These are phyloP conservation scores for Microctonus aethiopoides DNA, from an alignment of 2,888 invertebrate species.

Conservation along the genomic window DNA sequence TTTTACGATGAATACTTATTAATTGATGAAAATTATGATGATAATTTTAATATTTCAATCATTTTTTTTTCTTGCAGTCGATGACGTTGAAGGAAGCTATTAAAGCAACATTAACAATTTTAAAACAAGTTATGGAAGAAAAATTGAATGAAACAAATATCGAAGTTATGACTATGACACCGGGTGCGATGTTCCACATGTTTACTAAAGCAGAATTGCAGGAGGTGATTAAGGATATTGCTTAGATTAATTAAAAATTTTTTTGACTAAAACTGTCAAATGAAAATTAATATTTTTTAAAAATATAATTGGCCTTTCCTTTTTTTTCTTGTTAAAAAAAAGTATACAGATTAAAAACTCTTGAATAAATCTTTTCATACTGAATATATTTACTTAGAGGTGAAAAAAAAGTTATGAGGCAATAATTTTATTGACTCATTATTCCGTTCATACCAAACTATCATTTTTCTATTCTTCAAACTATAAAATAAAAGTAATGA, in stretches of 20 bases:
- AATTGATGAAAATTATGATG: neutral
- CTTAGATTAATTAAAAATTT: constrained; percentile 65
- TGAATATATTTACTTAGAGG: neutral
- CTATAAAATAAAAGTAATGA: too few relatives aligned
- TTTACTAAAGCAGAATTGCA: constrained; percentile 90
- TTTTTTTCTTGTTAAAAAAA: neutral
- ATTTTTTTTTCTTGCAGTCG: constrained; percentile 70
- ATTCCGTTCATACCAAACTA: neutral
- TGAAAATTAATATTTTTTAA: neutral
- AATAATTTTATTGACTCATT: neutral
- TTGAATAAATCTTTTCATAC: constrained; percentile 26
- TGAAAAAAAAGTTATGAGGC: neutral
- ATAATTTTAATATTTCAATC: neutral
- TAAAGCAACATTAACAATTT: constrained; percentile 88
- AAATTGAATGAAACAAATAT: constrained; percentile 97
- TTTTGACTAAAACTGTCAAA: constrained; percentile 4
- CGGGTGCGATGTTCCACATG: constrained; percentile 86
- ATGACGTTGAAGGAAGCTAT: constrained; percentile 95
- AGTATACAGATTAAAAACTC: neutral
- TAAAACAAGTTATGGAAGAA: constrained; percentile 99
- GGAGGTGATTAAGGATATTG: constrained; percentile 83
- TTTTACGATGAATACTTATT: neutral
- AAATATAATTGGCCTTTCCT: neutral
- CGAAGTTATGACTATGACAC: constrained; percentile 95
- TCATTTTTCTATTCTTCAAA: too few relatives aligned